Conservation (phyloP, 1,140 invertebrate genomes). For the Macrotrachela quadricornifera region DNA sequence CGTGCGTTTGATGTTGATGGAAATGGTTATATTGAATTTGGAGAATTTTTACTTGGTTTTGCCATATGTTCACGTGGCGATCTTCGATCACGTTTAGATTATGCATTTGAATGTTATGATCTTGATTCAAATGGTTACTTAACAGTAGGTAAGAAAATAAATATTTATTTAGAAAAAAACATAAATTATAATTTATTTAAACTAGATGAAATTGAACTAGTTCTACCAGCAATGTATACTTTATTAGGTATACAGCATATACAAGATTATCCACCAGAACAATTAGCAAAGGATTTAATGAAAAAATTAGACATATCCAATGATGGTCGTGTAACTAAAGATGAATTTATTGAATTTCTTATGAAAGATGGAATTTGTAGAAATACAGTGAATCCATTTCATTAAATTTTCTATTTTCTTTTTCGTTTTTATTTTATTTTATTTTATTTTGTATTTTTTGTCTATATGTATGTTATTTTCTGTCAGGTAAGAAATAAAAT, state of each 20-base stretch:
- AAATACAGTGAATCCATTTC: too few species aligned
- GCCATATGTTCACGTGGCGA: conserved; percentile 2
- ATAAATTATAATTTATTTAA: too few species aligned
- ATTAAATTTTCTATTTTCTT: too few species aligned
- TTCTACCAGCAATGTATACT: too few species aligned
- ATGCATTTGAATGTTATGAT: conserved; percentile 5
- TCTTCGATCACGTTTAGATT: not conserved
- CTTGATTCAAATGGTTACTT: conserved; percentile 1
- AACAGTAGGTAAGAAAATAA: too few species aligned
- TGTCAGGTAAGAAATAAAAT: too few species aligned
- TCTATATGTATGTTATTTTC: too few species aligned
- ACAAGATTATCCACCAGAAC: not conserved
- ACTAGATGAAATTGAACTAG: too few species aligned
- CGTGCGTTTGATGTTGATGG: conserved; percentile 2
- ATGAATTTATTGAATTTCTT: not conserved
- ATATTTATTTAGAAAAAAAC: too few species aligned
- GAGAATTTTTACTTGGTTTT: conserved; percentile 3
- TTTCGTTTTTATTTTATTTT: not conserved
- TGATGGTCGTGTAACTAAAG: conserved; percentile 2
- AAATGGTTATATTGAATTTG: conserved; percentile 4
- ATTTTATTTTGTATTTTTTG: too few species aligned
- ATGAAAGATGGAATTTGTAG: too few species aligned
- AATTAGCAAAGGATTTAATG: conserved; percentile 1
- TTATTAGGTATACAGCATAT: too few species aligned
- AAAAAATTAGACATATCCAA: not conserved